A percentile compares a stretch with the other conserved stretches of the same genome.
These are phyloP conservation scores for Planiliza haematocheilus DNA, from an alignment of 2,113 vertebrate genomes.

Conservation along the genomic window DNA sequence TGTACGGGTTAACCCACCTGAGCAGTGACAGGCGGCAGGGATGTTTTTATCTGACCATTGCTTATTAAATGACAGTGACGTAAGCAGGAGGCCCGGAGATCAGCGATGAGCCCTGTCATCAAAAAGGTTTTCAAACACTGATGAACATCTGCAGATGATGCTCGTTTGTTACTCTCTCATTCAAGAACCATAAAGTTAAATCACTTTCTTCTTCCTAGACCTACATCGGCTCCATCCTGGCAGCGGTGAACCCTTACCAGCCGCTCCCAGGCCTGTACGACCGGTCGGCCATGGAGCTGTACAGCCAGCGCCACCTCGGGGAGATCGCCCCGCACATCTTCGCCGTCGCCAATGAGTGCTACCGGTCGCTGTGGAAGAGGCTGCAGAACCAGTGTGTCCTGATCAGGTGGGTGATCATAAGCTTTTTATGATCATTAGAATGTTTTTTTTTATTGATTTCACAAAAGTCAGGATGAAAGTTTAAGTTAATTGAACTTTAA, in stretches of 20 bases:
- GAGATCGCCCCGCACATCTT: slow-evolving; percentile 95
- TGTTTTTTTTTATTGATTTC: background rate
- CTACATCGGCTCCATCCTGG: slow-evolving; percentile 96
- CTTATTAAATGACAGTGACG: too few species aligned
- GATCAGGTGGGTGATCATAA: slow-evolving; percentile 88
- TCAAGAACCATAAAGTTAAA: too few species aligned
- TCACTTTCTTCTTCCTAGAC: slow-evolving; percentile 82
- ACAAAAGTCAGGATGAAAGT: too few species aligned
- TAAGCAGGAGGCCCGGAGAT: too few species aligned
- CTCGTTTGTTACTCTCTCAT: too few species aligned
- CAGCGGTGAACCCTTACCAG: slow-evolving; percentile 96
- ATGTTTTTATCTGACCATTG: background rate
- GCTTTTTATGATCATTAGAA: rapidly evolving
- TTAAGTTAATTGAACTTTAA: rapidly evolving
- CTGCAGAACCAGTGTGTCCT: slow-evolving; percentile 96
- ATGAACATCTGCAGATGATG: too few species aligned
- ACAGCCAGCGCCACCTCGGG: slow-evolving; percentile 90
- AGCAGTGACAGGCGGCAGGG: background rate
- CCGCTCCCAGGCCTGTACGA: slow-evolving; percentile 90
- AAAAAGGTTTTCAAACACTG: too few species aligned
- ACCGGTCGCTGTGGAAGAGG: slow-evolving; percentile 95
- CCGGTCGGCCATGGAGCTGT: slow-evolving; percentile 81
- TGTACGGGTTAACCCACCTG: slow-evolving; percentile 12
- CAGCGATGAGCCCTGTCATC: too few species aligned
- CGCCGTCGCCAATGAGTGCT: slow-evolving; percentile 95